These are phyloP conservation scores for Microchirus variegatus DNA, from an alignment of 2,797 vertebrate species.

Conservation along the genomic window DNA sequence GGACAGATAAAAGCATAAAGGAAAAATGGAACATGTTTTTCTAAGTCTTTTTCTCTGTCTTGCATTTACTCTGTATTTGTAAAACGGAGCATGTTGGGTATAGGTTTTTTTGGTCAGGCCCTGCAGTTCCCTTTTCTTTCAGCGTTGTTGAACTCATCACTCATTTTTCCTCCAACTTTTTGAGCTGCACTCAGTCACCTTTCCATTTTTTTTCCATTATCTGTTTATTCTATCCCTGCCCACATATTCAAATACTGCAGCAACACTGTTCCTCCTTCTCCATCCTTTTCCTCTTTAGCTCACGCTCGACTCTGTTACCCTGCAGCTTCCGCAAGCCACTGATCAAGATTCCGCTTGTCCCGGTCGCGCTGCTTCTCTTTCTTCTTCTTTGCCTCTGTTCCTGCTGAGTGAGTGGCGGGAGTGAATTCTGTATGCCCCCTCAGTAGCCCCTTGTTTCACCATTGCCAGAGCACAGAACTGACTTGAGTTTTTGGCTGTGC, in stretches of 20 bases:
- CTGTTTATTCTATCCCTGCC: conserved; percentile 41
- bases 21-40: conserved; percentile 19
- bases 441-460: conserved; percentile 80
- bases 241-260: conserved; percentile 32
- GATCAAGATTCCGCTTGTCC: conserved; percentile 56
- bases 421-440: conserved; percentile 74
- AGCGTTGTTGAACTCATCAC: conserved; percentile 15
- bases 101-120: conserved; percentile 13
- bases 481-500: conserved; percentile 77
- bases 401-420: conserved; percentile 68
- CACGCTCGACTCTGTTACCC: conserved; percentile 28
- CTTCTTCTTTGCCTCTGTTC: conserved; percentile 57
- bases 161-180: conserved; percentile 6
- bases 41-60: neutral
- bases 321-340: conserved; percentile 39
- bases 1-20: conserved; percentile 33
- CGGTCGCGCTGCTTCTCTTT: conserved; percentile 26
- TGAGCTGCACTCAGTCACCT: conserved; percentile 50
- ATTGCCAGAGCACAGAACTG: conserved; percentile 78
- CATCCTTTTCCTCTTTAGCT: conserved; percentile 31
- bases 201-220: conserved; percentile 43
- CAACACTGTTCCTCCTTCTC: conserved; percentile 13
- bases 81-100: neutral
- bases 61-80: conserved; percentile 11
- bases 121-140: conserved; percentile 20